Percentiles rank a stretch among this genome's conserved stretches.
phyloP scores from a whole-genome alignment of 2,113 vertebrate genomes.

The Nibea coibor region DNA sequence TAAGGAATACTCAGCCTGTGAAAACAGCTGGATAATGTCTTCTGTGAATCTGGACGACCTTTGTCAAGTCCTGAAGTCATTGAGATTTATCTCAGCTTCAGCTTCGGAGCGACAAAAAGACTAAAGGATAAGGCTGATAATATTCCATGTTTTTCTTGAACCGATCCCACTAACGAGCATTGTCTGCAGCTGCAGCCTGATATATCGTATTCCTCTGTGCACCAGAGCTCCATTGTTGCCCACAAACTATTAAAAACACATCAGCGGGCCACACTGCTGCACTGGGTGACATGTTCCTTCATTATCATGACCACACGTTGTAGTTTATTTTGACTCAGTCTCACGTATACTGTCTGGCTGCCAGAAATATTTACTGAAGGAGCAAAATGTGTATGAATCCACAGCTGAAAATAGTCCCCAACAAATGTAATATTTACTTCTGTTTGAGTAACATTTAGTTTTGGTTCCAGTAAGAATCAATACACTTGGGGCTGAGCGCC shows the following conservation, averaged over 20 bases:
- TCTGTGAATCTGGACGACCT: constrained; percentile 10
- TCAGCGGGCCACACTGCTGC: no score
- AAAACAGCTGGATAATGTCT: background rate
- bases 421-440: no score
- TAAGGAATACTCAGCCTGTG: background rate
- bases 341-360: background rate
- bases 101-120: background rate
- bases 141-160: no score
- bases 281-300: no score
- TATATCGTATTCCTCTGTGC: background rate
- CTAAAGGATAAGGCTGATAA: background rate
- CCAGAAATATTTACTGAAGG: background rate
- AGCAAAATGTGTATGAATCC: background rate
- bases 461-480: background rate
- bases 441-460: background rate
- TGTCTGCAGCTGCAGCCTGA: background rate
- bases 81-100: background rate
- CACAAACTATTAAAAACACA: no score
- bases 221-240: no score
- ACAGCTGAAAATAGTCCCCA: no score
- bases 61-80: constrained; percentile 29
- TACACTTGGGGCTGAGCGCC: background rate
- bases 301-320: background rate
- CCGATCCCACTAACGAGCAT: background rate
- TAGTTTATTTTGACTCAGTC: background rate